Percentiles rank a stretch among this genome's conserved stretches.
phyloP scores from a whole-genome alignment of 1,140 invertebrate genomes.

The Argopecten irradians region DNA sequence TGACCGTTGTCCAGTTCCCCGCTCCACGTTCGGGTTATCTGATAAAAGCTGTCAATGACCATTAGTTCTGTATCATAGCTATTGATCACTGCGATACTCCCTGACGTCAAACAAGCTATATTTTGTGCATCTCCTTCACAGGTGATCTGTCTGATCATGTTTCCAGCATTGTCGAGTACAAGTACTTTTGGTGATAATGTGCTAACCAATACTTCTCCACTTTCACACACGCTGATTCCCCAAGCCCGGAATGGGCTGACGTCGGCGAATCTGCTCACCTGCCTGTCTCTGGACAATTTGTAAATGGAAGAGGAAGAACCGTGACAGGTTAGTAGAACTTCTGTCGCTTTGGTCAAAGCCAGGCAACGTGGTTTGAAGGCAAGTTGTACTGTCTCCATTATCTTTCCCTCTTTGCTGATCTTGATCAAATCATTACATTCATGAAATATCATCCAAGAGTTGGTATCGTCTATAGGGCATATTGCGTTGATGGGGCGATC shows the following conservation, averaged over 20 bases:
- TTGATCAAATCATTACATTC: background rate
- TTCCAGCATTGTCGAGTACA: background rate
- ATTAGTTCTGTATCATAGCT: background rate
- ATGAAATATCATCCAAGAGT: background rate
- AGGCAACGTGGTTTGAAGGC: background rate
- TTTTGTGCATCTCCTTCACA: background rate
- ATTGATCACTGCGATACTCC: background rate
- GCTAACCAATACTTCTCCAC: background rate
- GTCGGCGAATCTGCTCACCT: background rate
- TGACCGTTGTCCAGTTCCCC: background rate
- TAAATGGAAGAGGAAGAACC: background rate
- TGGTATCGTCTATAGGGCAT: background rate
- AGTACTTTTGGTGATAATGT: background rate
- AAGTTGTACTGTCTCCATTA: background rate
- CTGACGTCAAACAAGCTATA: background rate
- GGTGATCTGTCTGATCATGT: background rate
- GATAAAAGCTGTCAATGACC: background rate
- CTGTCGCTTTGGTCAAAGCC: background rate
- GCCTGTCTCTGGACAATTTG: background rate
- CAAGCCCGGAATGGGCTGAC: background rate
- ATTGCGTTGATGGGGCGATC: background rate
- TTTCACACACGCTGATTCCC: background rate
- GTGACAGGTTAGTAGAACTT: background rate
- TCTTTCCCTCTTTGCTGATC: background rate
- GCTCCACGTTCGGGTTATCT: background rate